Evolutionary conservation across 2,113 vertebrate species (phyloP).

Genomic region (Galbula dea): DNA sequence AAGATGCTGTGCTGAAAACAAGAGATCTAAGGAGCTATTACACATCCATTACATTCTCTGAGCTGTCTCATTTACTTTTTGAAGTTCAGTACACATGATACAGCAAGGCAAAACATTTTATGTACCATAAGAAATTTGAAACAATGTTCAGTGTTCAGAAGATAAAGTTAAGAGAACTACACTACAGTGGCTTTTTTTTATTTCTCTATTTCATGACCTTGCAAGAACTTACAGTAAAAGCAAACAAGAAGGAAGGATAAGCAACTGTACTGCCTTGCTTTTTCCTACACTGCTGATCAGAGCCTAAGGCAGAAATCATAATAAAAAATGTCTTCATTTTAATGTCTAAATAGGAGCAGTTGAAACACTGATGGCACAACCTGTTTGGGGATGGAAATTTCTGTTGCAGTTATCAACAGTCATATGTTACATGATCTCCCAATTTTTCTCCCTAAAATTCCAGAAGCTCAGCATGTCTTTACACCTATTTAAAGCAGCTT

Average conservation of each 20-base stretch:
- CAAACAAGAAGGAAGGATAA: constrained; percentile 61
- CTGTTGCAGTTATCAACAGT: constrained; percentile 68
- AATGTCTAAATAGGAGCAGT: constrained; percentile 71
- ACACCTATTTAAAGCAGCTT: background rate
- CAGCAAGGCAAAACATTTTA: constrained; percentile 78
- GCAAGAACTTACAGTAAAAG: constrained; percentile 61
- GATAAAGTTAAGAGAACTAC: constrained; percentile 75
- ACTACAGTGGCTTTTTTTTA: constrained; percentile 40
- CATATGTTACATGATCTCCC: constrained; percentile 49
- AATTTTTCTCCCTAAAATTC: constrained; percentile 39
- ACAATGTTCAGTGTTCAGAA: constrained; percentile 84
- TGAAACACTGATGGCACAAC: constrained; percentile 65
- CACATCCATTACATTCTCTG: constrained; percentile 86
- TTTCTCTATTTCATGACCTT: constrained; percentile 71
- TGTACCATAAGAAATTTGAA: constrained; percentile 82
- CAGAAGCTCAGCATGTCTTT: background rate
- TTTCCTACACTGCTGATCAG: constrained; percentile 55
- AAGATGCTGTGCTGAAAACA: constrained; percentile 76
- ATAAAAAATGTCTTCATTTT: constrained; percentile 58
- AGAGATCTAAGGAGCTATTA: constrained; percentile 80
- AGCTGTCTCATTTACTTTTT: constrained; percentile 80
- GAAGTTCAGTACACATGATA: constrained; percentile 78
- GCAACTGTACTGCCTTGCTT: constrained; percentile 43
- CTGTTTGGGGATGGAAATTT: constrained; percentile 69
- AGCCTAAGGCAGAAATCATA: constrained; percentile 64